Evolutionary conservation across 2,113 vertebrate genomes (phyloP), one percentile per base, ranked within the genome.

Genomic region (Oreocharis arfaki): DNA sequence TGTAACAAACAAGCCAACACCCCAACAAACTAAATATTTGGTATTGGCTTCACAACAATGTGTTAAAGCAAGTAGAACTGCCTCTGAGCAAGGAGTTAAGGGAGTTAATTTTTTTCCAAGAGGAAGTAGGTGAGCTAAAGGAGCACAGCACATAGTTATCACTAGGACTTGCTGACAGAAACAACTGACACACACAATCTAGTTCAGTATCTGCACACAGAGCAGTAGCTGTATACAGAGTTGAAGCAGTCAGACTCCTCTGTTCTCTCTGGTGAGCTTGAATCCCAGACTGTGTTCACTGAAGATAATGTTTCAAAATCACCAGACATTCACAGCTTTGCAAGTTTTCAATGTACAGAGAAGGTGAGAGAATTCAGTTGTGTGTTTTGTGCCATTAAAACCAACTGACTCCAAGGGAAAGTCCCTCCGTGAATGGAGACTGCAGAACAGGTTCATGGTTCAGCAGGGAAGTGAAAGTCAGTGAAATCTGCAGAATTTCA

Each of bases 261-360:
- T 71, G 23, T 79, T 46, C 57, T 69, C 44, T 57, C 53, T 57
- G 13, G 2, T 42, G 64, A 87, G 1, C 18, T 35, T 61, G 18
- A 84, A 74, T 44, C 41, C 35, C 46, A 70, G 41, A n/a, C 16
- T 0, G 0, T 12, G 20, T 50, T 87, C 26, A 9, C 30, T 53
- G 68, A 79, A 89, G 60, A 33, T 37, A 85, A 56, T 23, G 33
- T 65, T 94, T 89, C 33, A 14, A 55, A 94, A 60, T 27, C 61
- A 65, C 30, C 46, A 47, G 30, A 77, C 10, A 32, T 89, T 73
- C 82, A 59, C 57, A 52, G 21, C 37, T 80, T 77, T 39, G 7
- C 13, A 50, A 57, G 12, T 60, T 76, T 83, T 59, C n/a, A 11
- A 7, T 18, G 18, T 4, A 56, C 10, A 44, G 64, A 64, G 16